phyloP scores from a whole-genome alignment of 2,888 invertebrate genomes.

The Seira sanloemensis region DNA sequence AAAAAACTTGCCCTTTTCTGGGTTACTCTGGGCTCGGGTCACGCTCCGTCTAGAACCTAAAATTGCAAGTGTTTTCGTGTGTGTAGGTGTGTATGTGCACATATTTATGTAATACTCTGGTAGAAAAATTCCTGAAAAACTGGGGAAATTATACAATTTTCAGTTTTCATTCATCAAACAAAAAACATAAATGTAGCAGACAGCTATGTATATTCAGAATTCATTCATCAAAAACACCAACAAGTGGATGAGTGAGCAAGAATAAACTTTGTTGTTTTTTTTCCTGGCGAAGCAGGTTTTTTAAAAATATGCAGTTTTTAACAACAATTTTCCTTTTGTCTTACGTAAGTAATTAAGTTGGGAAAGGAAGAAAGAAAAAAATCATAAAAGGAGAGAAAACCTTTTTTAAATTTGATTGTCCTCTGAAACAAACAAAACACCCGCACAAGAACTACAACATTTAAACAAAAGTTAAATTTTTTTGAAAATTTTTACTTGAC shows the following conservation, averaged over 20 bases:
- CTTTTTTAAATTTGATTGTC: too few relatives aligned
- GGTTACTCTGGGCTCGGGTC: slow-evolving; percentile 32
- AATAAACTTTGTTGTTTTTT: slow-evolving; percentile 12
- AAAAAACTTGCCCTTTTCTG: slow-evolving; percentile 24
- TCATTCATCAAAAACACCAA: slow-evolving; percentile 4
- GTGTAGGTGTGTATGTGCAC: too few relatives aligned
- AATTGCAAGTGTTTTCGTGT: not conserved
- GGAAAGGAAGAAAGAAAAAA: not conserved
- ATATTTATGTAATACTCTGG: too few relatives aligned
- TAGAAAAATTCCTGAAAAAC: not conserved
- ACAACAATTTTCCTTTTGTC: slow-evolving; percentile 16
- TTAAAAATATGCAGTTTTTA: too few relatives aligned
- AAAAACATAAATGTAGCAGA: not conserved
- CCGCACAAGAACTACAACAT: slow-evolving; percentile 33
- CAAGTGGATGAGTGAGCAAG: not conserved
- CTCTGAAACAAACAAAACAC: not conserved
- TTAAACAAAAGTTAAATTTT: slow-evolving; percentile 36
- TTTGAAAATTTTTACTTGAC: slow-evolving; percentile 63
- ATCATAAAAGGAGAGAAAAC: not conserved
- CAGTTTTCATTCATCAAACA: slow-evolving; percentile 42
- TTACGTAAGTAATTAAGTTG: slow-evolving; percentile 31
- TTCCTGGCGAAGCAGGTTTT: not conserved
- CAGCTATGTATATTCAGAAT: too few relatives aligned
- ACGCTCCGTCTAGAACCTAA: not conserved
- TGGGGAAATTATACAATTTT: too few relatives aligned